A percentile compares a stretch with the other conserved stretches of the same genome.
Evolutionary conservation across 2,797 vertebrate genomes (phyloP).

Genomic region (Salarias fasciatus): DNA sequence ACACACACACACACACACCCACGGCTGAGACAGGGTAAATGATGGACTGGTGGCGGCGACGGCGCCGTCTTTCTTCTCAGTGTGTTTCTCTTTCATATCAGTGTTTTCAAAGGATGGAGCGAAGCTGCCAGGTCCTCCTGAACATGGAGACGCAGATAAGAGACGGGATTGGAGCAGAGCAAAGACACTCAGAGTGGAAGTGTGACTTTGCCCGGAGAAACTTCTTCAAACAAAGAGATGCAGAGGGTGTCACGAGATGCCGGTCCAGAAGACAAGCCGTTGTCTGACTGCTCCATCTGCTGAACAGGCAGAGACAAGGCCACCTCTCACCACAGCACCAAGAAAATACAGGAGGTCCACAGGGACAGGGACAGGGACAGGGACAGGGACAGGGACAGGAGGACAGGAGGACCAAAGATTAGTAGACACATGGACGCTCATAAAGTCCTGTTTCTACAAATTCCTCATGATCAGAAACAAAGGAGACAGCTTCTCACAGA

Average conservation of each 20-base stretch:
- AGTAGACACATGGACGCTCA: too few relatives aligned
- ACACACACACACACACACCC: too few relatives aligned
- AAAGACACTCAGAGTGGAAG: slow-evolving; percentile 41
- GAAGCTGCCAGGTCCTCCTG: slow-evolving; percentile 56
- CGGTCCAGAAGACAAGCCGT: neutral
- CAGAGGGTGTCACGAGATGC: slow-evolving; percentile 2
- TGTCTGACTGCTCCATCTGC: slow-evolving; percentile 2
- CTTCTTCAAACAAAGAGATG: slow-evolving; percentile 51
- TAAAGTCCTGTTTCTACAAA: too few relatives aligned
- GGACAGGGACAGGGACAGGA: too few relatives aligned
- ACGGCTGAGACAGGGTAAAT: slow-evolving; percentile 53
- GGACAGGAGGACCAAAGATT: too few relatives aligned
- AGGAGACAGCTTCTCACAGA: too few relatives aligned
- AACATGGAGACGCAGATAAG: slow-evolving; percentile 59
- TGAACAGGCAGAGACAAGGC: neutral
- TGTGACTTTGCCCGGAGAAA: slow-evolving; percentile 57
- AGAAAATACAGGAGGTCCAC: too few relatives aligned
- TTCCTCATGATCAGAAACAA: too few relatives aligned
- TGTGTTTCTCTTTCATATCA: slow-evolving; percentile 61
- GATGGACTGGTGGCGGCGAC: slow-evolving; percentile 26
- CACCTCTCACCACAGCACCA: too few relatives aligned
- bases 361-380: too few relatives aligned
- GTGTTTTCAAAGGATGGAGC: slow-evolving; percentile 64
- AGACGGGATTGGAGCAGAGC: slow-evolving; percentile 46
- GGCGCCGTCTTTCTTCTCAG: slow-evolving; percentile 48